Percentiles rank a stretch among this genome's conserved stretches.
Conservation (phyloP, 2,888 invertebrate species). For the Sussaba pulchella region DNA sequence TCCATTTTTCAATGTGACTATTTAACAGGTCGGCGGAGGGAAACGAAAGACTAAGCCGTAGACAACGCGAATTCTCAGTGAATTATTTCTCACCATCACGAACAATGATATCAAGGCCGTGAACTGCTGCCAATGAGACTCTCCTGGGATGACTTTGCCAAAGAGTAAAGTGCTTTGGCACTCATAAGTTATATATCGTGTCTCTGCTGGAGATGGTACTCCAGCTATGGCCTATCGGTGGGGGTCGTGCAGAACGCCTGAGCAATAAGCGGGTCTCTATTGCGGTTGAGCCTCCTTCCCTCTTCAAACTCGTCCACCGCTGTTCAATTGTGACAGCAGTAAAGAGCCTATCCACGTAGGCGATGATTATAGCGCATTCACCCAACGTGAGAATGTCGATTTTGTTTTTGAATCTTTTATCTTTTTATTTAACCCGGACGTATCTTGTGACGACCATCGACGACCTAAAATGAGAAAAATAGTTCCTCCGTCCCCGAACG, state of each 20-base stretch:
- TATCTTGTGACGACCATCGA: neutral
- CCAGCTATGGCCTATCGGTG: conserved; percentile 1
- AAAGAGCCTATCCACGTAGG: neutral
- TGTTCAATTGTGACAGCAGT: conserved; percentile 45
- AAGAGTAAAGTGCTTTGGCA: conserved; percentile 52
- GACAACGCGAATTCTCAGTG: neutral
- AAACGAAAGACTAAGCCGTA: neutral
- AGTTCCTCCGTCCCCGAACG: conserved; percentile 1
- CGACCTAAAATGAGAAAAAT: conserved; percentile 6
- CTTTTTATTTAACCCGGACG: too few species aligned
- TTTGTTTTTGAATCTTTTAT: neutral
- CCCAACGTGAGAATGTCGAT: conserved; percentile 4
- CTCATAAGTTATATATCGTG: conserved; percentile 56
- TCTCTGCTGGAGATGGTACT: conserved; percentile 5
- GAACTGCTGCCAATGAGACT: conserved; percentile 48
- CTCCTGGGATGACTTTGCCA: conserved; percentile 44
- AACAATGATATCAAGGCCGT: neutral
- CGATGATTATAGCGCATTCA: neutral
- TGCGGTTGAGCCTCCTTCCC: conserved; percentile 35
- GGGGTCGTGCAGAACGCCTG: conserved; percentile 39
- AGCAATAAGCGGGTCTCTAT: conserved; percentile 52
- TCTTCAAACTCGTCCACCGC: conserved; percentile 18
- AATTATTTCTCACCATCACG: neutral
- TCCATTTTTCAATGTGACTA: neutral
- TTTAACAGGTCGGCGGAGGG: neutral